Evolutionary conservation across 2,113 vertebrate species (phyloP).

Genomic region (Ceyx melanurus): DNA sequence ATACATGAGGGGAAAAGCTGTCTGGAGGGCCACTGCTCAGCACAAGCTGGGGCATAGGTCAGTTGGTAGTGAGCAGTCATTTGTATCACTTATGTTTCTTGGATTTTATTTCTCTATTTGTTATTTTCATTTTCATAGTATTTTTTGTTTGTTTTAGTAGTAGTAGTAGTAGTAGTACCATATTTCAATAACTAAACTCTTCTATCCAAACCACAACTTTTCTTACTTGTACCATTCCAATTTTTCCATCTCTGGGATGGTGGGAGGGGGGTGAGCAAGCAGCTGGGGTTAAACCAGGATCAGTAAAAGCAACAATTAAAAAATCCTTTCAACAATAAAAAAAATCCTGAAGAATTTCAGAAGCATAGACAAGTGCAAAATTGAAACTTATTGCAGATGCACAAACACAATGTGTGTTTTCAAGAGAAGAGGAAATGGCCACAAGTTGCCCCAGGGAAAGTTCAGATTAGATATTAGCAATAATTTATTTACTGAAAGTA

Average conservation of each 20-base stretch:
- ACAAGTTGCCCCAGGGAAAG: no score
- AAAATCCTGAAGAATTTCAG: not conserved
- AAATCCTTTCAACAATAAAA: not conserved
- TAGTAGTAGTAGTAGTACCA: not conserved
- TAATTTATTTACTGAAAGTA: no score
- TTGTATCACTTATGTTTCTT: not conserved
- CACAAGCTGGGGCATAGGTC: not conserved
- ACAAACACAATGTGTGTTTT: not conserved
- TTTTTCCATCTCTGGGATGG: not conserved
- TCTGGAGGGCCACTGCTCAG: not conserved
- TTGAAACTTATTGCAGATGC: not conserved
- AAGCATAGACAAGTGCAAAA: not conserved
- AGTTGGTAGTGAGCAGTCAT: not conserved
- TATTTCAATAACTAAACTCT: not conserved
- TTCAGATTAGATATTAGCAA: no score
- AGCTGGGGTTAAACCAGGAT: not conserved
- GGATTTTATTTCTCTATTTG: not conserved
- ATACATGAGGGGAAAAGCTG: not conserved
- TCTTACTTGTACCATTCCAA: not conserved
- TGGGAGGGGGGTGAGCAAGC: not conserved
- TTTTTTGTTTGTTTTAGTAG: not conserved
- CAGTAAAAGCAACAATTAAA: not conserved
- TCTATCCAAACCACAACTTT: not conserved
- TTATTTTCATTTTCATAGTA: not conserved
- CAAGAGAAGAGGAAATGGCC: no score